Percentiles rank a stretch among this genome's conserved stretches.
phyloP scores from a whole-genome alignment of 92 coral and sea anemone genomes.

The Zoanthus sociatus region DNA sequence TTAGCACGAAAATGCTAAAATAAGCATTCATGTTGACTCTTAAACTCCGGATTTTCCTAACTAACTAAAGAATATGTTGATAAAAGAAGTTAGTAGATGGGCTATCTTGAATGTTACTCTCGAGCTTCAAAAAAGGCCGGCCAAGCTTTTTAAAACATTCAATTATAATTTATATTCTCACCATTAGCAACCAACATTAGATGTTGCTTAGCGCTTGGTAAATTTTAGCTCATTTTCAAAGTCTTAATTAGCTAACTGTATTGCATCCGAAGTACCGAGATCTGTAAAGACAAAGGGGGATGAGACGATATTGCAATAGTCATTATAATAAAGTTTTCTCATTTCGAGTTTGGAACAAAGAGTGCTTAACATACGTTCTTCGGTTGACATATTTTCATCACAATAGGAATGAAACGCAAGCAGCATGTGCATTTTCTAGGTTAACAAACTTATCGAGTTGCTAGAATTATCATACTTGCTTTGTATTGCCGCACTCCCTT shows the following conservation, averaged over 20 bases:
- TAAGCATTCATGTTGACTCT: too few relatives aligned
- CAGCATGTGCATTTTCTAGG: background rate
- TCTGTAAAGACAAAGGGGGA: background rate
- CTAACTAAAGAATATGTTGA: too few relatives aligned
- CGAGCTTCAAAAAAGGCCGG: background rate
- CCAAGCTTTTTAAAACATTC: background rate
- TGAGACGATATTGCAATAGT: slow-evolving; percentile 3
- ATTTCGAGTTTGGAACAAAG: slow-evolving; percentile 14
- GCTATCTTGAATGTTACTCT: background rate
- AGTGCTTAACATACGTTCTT: background rate
- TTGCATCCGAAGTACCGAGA: slow-evolving; percentile 24
- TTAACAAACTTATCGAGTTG: too few relatives aligned
- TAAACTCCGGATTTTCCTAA: too few relatives aligned
- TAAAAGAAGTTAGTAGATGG: background rate
- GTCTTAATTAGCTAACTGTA: slow-evolving; percentile 7
- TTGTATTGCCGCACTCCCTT: background rate
- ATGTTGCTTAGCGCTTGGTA: slow-evolving; percentile 28
- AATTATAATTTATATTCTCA: background rate
- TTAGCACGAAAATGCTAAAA: too few relatives aligned
- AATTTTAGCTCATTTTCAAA: slow-evolving; percentile 12
- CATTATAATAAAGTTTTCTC: background rate
- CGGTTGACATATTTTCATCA: background rate
- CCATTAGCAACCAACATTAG: background rate
- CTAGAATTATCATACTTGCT: background rate
- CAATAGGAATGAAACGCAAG: background rate